A percentile compares a stretch with the other conserved stretches of the same genome.
These are phyloP conservation scores for Tetramorium parvispinum DNA, from an alignment of 1,140 invertebrate species.

Conservation along the genomic window DNA sequence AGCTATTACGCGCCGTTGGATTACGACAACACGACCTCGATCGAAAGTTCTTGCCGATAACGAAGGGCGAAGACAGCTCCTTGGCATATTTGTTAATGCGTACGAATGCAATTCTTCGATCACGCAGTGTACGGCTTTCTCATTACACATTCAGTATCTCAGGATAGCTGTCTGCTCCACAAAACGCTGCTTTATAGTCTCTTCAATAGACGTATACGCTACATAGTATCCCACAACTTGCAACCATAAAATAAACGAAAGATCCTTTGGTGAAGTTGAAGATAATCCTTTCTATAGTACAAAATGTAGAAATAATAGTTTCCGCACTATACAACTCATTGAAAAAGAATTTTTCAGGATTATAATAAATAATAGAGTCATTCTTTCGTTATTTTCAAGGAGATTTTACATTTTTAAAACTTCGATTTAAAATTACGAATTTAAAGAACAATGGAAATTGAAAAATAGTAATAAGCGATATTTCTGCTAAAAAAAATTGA, in stretches of 20 bases:
- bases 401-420: neutral
- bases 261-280: neutral
- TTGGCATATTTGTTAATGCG: neutral
- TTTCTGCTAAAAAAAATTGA: no score
- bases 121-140: neutral
- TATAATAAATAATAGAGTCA: neutral
- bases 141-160: neutral
- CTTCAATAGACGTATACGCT: neutral
- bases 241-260: neutral
- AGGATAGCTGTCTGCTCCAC: neutral
- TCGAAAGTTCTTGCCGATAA: slow-evolving; percentile 6
- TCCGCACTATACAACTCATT: neutral
- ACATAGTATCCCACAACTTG: neutral
- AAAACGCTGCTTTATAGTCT: neutral
- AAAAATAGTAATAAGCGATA: neutral
- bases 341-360: neutral
- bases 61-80: slow-evolving; percentile 11
- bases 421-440: neutral
- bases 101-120: neutral
- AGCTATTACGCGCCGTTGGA: slow-evolving; percentile 31
- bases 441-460: neutral
- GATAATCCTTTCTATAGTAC: neutral
- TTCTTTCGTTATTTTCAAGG: neutral
- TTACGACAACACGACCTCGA: slow-evolving; percentile 44
- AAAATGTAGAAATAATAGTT: neutral